Percentiles rank a stretch among this genome's conserved stretches.
These are phyloP conservation scores for Pelosia muscerda DNA, from an alignment of 2,888 invertebrate species.

Conservation along the genomic window DNA sequence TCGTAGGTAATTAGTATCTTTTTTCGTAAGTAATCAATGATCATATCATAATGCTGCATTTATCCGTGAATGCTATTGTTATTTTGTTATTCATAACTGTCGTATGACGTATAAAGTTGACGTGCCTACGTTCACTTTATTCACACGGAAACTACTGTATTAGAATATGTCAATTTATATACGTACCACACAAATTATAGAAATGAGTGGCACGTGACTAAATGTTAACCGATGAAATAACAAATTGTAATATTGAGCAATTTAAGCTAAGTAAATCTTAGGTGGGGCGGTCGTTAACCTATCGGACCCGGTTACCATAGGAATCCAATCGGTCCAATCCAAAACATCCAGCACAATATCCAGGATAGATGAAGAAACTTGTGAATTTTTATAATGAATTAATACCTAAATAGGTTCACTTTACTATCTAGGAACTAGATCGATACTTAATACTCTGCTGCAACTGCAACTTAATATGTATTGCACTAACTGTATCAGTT, in stretches of 20 bases:
- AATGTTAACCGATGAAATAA: too few species aligned
- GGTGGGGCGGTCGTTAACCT: too few species aligned
- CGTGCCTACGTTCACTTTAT: background rate
- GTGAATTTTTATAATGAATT: background rate
- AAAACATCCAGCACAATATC: too few species aligned
- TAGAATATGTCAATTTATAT: background rate
- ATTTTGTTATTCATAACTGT: background rate
- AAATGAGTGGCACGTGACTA: too few species aligned
- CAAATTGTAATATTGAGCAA: too few species aligned
- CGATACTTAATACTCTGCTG: conserved; percentile 62
- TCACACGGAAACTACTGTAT: background rate
- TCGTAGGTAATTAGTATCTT: too few species aligned
- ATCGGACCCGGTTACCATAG: too few species aligned
- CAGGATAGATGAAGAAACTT: background rate
- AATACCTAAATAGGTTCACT: background rate
- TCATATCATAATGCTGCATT: background rate
- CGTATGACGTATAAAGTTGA: background rate
- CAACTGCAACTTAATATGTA: conserved; percentile 68
- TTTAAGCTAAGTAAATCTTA: too few species aligned
- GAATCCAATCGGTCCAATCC: too few species aligned
- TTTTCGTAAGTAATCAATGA: too few species aligned
- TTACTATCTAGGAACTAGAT: conserved; percentile 31
- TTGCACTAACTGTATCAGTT: conserved; percentile 78
- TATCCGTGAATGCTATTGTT: background rate
- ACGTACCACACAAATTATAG: too few species aligned